These are phyloP conservation scores for Tyto alba DNA, from an alignment of 2,113 vertebrate species.

Conservation along the genomic window DNA sequence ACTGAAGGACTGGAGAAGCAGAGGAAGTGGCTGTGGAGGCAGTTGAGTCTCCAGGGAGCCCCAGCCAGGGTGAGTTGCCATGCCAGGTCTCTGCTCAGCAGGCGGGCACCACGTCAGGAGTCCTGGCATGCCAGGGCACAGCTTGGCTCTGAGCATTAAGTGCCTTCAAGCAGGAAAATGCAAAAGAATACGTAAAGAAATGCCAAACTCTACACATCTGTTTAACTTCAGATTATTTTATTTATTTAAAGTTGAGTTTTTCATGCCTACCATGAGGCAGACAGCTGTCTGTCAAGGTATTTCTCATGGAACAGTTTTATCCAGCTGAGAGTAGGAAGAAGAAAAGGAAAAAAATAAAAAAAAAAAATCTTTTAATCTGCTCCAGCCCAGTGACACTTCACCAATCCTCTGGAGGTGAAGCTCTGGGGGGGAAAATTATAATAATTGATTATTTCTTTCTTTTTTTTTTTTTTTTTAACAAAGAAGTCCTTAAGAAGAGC, in stretches of 20 bases:
- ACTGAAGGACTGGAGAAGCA: not conserved
- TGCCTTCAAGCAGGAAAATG: not conserved
- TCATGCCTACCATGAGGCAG: not conserved
- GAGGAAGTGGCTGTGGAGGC: not conserved
- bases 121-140: not conserved
- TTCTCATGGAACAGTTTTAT: not conserved
- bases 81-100: not conserved
- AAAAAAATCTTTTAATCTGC: not conserved
- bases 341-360: not conserved
- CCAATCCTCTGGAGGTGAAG: not conserved
- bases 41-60: not conserved
- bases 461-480: too few species aligned
- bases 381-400: not conserved
- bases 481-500: not conserved
- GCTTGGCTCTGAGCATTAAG: not conserved
- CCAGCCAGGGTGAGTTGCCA: accelerated
- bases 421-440: not conserved
- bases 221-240: not conserved
- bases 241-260: not conserved
- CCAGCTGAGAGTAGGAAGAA: not conserved
- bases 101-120: not conserved
- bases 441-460: too few species aligned
- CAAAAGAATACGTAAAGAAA: not conserved
- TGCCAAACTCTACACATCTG: not conserved
- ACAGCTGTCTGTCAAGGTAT: not conserved